Evolutionary conservation across 2,888 invertebrate species (phyloP), one percentile per base, ranked within the genome.

Genomic region (Meteorus colon): DNA sequence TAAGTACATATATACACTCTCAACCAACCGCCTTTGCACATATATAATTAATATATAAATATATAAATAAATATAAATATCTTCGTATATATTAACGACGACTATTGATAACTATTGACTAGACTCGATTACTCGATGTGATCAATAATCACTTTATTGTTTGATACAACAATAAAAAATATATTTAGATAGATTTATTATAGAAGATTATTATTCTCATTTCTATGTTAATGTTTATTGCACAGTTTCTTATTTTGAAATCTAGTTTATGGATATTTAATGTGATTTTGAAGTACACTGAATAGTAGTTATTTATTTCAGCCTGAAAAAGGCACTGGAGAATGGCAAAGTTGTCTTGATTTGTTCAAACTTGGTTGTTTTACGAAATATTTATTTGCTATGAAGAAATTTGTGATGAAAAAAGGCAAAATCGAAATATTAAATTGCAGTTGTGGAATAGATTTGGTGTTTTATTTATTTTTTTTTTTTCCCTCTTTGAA

Each of bases 251-350:
- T 8, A 41, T 41, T 8, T 41, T 5, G 2, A 41, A 41, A 41
- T 41, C 41, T 12, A 41, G 41, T 41, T 12, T 41, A 41, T 10
- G 0, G 41, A 41, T 12, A 12, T 41, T 41, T 41, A 41, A 41
- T 41, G 41, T 41, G 12, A 41, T 41, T 41, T 41, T 41, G 6
- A 41, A 41, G 41, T 41, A 6, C 41, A 41, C 41, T 41, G 8
- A 41, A 41, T 41, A 6, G 8, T 10, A 24, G 12, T 8, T 8
- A 41, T 41, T 66, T 41, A 66, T 37, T 16, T 19, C 19, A 41
- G 66, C 29, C 68, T 68, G 48, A 68, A 68, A 68, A 68, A 51
- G 68, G 68, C 29, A 55, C 29, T 68, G 51, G 48, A 51, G 68
- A 68, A 48, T 48, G 48, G 59, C 12, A 59, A 24, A 69, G 69